phyloP scores from a whole-genome alignment of 1,140 invertebrate genomes.

The Ceratosolen fusciceps region DNA sequence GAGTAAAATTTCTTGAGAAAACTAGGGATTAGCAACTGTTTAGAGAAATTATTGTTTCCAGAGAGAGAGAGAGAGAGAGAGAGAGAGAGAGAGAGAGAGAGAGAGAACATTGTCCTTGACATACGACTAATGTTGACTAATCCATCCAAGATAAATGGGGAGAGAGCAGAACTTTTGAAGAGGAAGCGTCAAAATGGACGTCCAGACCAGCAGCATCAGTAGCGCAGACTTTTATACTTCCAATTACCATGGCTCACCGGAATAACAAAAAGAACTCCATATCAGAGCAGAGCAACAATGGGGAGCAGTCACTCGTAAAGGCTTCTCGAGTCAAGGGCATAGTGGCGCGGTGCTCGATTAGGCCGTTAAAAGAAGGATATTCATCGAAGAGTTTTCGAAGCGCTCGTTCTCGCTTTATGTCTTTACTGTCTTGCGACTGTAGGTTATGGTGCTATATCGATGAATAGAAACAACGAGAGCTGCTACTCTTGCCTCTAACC shows the following conservation, averaged over 20 bases:
- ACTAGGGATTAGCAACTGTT: too few relatives aligned
- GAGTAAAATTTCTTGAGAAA: too few relatives aligned
- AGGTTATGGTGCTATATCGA: constrained; percentile 60
- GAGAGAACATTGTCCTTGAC: not conserved
- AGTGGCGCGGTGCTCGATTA: constrained; percentile 51
- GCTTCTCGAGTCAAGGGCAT: constrained; percentile 37
- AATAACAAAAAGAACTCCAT: constrained; percentile 34
- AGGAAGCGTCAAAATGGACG: too few relatives aligned
- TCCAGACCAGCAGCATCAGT: not conserved
- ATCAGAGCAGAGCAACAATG: constrained; percentile 14
- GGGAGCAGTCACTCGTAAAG: constrained; percentile 15
- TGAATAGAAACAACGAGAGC: constrained; percentile 51
- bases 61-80: too few relatives aligned
- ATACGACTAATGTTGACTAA: too few relatives aligned
- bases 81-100: too few relatives aligned
- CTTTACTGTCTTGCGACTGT: constrained; percentile 46
- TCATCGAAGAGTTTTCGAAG: constrained; percentile 26
- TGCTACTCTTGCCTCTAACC: constrained; percentile 45
- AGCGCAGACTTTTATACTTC: constrained; percentile 18
- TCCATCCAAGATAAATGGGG: too few relatives aligned
- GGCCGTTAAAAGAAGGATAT: constrained; percentile 54
- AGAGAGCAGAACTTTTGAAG: too few relatives aligned
- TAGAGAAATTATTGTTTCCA: too few relatives aligned
- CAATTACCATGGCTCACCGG: constrained; percentile 36
- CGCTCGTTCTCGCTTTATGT: constrained; percentile 24